phyloP scores from a whole-genome alignment of 2,797 vertebrate species.

The Gobionotothen gibberifrons region DNA sequence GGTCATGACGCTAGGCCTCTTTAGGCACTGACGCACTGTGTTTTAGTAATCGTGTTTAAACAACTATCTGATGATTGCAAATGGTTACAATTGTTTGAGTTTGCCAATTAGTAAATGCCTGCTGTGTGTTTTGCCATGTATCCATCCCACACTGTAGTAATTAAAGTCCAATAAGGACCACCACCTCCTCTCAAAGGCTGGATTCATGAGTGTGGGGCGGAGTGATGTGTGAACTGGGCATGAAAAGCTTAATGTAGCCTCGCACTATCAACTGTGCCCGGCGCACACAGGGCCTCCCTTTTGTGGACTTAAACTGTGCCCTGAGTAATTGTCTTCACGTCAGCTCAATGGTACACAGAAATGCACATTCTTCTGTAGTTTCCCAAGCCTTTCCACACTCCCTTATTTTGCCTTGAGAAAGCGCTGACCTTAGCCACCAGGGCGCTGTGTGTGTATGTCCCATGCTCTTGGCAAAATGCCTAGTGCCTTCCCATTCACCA shows the following conservation, averaged over 20 bases:
- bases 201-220: slow-evolving; percentile 49
- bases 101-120: slow-evolving; percentile 49
- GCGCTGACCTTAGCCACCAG: slow-evolving; percentile 81
- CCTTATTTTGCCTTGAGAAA: slow-evolving; percentile 85
- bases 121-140: slow-evolving; percentile 8
- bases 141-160: slow-evolving; percentile 32
- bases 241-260: slow-evolving; percentile 68
- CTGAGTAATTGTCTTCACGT: slow-evolving; percentile 68
- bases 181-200: slow-evolving; percentile 37
- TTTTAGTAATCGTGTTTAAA: not conserved
- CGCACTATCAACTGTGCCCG: slow-evolving; percentile 40
- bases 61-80: slow-evolving; percentile 12
- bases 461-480: slow-evolving; percentile 74
- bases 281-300: slow-evolving; percentile 64
- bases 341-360: slow-evolving; percentile 59
- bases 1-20: not conserved
- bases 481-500: slow-evolving; percentile 66
- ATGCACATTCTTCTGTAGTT: slow-evolving; percentile 77
- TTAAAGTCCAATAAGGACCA: slow-evolving; percentile 31
- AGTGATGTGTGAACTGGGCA: slow-evolving; percentile 65
- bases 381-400: slow-evolving; percentile 80
- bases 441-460: slow-evolving; percentile 51
- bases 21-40: not conserved
- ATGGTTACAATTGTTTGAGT: not conserved
- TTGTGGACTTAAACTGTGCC: slow-evolving; percentile 68